Evolutionary conservation across 1,140 invertebrate genomes (phyloP).

Genomic region (Drosophila kepulauana): DNA sequence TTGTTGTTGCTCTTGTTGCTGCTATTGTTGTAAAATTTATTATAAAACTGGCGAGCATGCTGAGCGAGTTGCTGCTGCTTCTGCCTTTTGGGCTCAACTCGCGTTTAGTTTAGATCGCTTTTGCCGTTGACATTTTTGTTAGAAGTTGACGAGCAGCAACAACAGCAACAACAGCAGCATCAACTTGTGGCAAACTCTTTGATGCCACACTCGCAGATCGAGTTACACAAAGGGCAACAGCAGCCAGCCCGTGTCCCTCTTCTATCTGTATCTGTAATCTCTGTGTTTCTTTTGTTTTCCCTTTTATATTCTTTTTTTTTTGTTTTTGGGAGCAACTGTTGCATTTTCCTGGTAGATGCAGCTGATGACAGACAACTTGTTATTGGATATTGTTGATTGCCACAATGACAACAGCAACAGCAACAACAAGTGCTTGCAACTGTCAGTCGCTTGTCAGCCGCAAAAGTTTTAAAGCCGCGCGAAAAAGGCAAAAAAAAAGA

Average conservation of each 20-base stretch:
- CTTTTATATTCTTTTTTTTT: neutral
- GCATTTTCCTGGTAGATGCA: constrained; percentile 47
- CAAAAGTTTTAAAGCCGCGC: constrained; percentile 36
- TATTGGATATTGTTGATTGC: constrained; percentile 57
- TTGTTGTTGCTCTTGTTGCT: constrained; percentile 30
- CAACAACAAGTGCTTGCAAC: constrained; percentile 34
- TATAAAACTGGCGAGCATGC: constrained; percentile 70
- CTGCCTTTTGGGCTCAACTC: constrained; percentile 3
- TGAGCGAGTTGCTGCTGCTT: constrained; percentile 27
- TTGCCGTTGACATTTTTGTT: constrained; percentile 66
- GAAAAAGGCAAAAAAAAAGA: constrained; percentile 21
- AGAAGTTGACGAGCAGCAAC: constrained; percentile 19
- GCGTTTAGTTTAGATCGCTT: constrained; percentile 18
- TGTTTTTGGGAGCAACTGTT: constrained; percentile 10
- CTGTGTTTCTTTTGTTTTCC: neutral
- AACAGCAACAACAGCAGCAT: neutral
- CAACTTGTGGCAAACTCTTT: constrained; percentile 60
- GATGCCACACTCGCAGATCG: constrained; percentile 54
- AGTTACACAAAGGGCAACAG: constrained; percentile 57
- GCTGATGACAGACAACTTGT: constrained; percentile 44
- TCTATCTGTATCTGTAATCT: constrained; percentile 22
- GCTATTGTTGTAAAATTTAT: constrained; percentile 74
- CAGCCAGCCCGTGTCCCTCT: too few species aligned
- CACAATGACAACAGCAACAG: constrained; percentile 25
- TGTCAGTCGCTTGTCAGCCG: constrained; percentile 43